Conservation (phyloP, 2,113 vertebrate genomes). For the Podarcis muralis region DNA sequence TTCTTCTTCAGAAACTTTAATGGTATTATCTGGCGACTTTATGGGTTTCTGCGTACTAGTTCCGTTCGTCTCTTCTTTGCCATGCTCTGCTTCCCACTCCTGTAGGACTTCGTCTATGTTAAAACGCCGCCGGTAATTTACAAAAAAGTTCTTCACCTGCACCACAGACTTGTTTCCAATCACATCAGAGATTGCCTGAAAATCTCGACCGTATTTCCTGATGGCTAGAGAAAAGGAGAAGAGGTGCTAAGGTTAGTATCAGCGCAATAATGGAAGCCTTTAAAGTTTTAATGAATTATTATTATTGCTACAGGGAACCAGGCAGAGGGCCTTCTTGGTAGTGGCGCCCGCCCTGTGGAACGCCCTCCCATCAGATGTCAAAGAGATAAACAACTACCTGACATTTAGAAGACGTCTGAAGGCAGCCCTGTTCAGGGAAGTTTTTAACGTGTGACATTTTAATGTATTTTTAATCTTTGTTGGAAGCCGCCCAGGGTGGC, state of each 20-base stretch:
- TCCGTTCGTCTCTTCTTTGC: constrained; percentile 82
- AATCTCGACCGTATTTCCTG: constrained; percentile 94
- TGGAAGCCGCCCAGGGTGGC: too few relatives aligned
- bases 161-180: constrained; percentile 98
- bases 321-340: too few relatives aligned
- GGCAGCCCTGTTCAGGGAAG: too few relatives aligned
- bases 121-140: constrained; percentile 96
- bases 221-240: constrained; percentile 81
- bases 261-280: background rate
- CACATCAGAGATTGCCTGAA: constrained; percentile 96
- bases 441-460: too few relatives aligned
- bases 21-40: constrained; percentile 80
- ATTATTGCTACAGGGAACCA: too few relatives aligned
- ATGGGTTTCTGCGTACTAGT: constrained; percentile 82
- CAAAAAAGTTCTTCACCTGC: constrained; percentile 98
- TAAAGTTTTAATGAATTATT: background rate
- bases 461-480: too few relatives aligned
- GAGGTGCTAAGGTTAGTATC: background rate
- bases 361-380: too few relatives aligned
- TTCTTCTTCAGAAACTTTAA: constrained; percentile 81
- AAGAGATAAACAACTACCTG: too few relatives aligned
- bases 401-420: too few relatives aligned
- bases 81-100: constrained; percentile 97
- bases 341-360: too few relatives aligned
- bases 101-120: constrained; percentile 97